Evolutionary conservation across 2,113 vertebrate genomes (phyloP).

Genomic region (Trichomycterus rosablanca): DNA sequence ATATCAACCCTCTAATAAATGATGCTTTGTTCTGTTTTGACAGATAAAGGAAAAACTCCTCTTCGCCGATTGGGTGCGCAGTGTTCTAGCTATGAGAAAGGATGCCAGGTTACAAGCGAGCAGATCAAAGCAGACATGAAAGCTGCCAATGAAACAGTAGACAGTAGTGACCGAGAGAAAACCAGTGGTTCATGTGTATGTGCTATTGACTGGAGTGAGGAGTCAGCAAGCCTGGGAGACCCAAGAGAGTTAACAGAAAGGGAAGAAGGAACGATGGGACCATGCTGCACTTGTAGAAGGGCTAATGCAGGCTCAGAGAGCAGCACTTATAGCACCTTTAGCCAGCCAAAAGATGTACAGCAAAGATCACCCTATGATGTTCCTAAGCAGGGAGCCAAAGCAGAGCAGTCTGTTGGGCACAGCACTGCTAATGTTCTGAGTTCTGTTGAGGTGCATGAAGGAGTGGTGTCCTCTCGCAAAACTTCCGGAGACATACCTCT

Average conservation of each 20-base stretch:
- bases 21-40: not conserved
- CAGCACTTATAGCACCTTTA: conserved; percentile 14
- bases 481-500: conserved; percentile 68
- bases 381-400: conserved; percentile 12
- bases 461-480: conserved; percentile 55
- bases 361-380: not conserved
- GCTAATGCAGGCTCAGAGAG: conserved; percentile 10
- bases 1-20: conserved; percentile 13
- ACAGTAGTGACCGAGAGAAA: conserved; percentile 36
- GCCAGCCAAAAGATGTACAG: conserved; percentile 9
- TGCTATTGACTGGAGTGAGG: conserved; percentile 50
- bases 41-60: conserved; percentile 96
- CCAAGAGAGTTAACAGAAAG: conserved; percentile 13
- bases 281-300: conserved; percentile 43
- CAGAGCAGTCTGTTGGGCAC: conserved; percentile 11
- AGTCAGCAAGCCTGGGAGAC: conserved; percentile 42
- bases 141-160: conserved; percentile 81
- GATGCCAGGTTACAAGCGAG: conserved; percentile 96
- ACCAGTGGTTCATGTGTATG: conserved; percentile 39
- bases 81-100: conserved; percentile 86
- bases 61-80: conserved; percentile 74
- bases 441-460: conserved; percentile 8
- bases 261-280: conserved; percentile 35
- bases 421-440: conserved; percentile 1
- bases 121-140: conserved; percentile 99